Evolutionary conservation across 1,140 invertebrate genomes (phyloP).

Genomic region (Hestina assimilis): DNA sequence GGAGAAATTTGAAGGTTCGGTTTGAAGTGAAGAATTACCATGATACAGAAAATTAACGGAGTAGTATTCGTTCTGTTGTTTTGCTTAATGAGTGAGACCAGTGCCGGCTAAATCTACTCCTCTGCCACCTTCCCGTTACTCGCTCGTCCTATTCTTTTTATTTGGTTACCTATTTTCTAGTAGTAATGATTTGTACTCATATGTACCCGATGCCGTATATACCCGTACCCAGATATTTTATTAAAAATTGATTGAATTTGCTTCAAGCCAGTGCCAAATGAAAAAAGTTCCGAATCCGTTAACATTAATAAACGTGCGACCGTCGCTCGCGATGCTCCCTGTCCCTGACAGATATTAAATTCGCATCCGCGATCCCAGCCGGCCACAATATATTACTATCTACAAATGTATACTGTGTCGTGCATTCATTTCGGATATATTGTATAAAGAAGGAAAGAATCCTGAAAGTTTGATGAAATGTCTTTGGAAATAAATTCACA

Average conservation of each 20-base stretch:
- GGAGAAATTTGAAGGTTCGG: too few relatives aligned
- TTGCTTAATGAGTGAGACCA: too few relatives aligned
- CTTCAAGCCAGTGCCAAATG: background rate
- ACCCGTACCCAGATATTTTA: background rate
- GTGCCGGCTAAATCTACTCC: too few relatives aligned
- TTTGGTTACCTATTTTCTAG: too few relatives aligned
- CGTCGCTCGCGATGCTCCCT: conserved; percentile 41
- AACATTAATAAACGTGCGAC: conserved; percentile 25
- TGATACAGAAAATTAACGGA: too few relatives aligned
- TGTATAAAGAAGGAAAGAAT: conserved; percentile 6
- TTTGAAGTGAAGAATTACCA: too few relatives aligned
- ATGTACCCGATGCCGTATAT: too few relatives aligned
- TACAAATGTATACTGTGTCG: conserved; percentile 31
- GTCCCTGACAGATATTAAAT: conserved; percentile 70
- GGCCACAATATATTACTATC: conserved; percentile 56
- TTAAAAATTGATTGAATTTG: background rate
- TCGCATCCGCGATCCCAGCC: conserved; percentile 61
- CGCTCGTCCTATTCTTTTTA: too few relatives aligned
- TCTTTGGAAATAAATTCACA: too few relatives aligned
- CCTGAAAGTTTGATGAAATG: background rate
- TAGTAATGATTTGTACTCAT: too few relatives aligned
- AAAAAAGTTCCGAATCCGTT: conserved; percentile 26
- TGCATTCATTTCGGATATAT: conserved; percentile 38
- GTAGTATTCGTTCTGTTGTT: too few relatives aligned
- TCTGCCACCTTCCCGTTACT: too few relatives aligned